Evolutionary conservation across 2,113 vertebrate genomes (phyloP), one percentile per base, ranked within the genome.

Genomic region (Callipepla californica): DNA sequence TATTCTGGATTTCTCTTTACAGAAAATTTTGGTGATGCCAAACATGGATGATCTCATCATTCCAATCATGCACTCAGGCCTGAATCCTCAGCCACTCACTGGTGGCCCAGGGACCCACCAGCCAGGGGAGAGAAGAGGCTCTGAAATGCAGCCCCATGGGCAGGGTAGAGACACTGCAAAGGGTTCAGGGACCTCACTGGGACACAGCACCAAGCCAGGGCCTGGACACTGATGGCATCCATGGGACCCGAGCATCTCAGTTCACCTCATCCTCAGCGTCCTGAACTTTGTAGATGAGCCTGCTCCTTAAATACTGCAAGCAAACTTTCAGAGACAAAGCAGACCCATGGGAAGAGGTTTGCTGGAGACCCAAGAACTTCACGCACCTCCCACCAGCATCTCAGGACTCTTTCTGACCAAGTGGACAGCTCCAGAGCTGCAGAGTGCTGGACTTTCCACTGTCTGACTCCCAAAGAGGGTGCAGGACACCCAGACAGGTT

Each of bases 31-130:
- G 97, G 99, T 99, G 58, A 97, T 99, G 97, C 98, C 98, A 48
- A 99, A 99, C 96, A 99, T 99, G 98, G 98, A 99, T 0, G 98
- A 99, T 83, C 97, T 99, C 91, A 98, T 98, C 91, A 47, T 99
- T 23, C 98, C 98, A 30, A 97, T 99, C 92, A 99, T 99, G 98
- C 91, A 96, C 66, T 97, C 98, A 3, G 96, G 93, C 38, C 65
- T 97, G 90, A 98, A 98, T 20, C 87, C 85, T 51, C 96, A 92
- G 65, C 87, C 68, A 11, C 90, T 91, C 53, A 4, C 55, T 3
- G 66, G 11, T 14, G 94, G 38, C 94, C 93, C 32, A 87, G 22
- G 11, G 96, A 95, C 45, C 92, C 47, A 2, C 96, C 94, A 75
- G 88, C 94, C 61, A 96, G 95, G 45, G 97, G 91, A 58, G 92